Base-by-base conservation (phyloP, 2,113 vertebrate genomes). In the Psilopogon haemacephalus region DNA sequence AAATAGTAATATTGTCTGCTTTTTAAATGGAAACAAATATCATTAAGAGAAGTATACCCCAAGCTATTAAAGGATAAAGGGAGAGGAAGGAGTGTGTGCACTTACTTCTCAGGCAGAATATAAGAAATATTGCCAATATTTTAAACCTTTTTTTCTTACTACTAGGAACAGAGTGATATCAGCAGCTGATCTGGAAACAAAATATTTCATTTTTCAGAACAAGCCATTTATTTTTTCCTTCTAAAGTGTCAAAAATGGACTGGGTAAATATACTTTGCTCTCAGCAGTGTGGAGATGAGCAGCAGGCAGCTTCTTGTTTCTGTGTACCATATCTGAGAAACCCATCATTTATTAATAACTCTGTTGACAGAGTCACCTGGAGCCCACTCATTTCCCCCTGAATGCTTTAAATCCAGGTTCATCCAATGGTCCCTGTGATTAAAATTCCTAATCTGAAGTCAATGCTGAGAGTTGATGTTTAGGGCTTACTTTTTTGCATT, bases 231-330 rank as follows among this genome's bases (percentile, higher is more conserved):
- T 81, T 92, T 90, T 69, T 11, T 32, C 40, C 15, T 86, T 90
- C 37, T 35, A 58, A 33, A 75, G 84, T 84, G 69, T 55, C 63
- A 70, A 58, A 94, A 86, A n/a, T 12, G 28, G 35, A 86, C 62
- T 93, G 38, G 88, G 84, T 50, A 92, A 94, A 95, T 67, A 69
- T 50, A 40, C 86, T 92, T 94, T 84, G n/a, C 73, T 88, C 77
- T 94, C 92, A 94, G 81, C 76, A 75, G 86, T 17, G 44, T 35
- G 13, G 71, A 65, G 80, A 59, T 55, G 77, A 92, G 80, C 84
- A 88, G 86, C 88, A 95, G 90, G 81, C 84, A 92, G 80, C 54
- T 65, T 65, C 86, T 58, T 69, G 65, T 69, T 89, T 58, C 62
- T 78, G 65, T 63, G 73, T 82, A 67, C 48, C 0, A 0, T n/a